Percentiles rank a stretch among this genome's conserved stretches.
Evolutionary conservation across 2,113 vertebrate genomes (phyloP).

Genomic region (Isichthys henryi): DNA sequence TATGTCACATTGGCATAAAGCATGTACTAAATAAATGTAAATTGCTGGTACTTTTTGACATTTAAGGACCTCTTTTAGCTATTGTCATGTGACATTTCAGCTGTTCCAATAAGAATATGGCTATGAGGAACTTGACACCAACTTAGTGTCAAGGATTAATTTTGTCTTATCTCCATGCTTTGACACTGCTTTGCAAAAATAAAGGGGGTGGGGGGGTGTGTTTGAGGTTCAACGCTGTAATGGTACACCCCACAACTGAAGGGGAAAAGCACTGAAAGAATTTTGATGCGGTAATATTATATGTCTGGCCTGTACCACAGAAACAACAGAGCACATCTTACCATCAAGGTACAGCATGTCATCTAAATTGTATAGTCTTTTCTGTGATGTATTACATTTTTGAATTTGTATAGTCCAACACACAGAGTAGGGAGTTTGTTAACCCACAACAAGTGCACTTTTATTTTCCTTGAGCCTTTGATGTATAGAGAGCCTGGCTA

Average conservation of each 20-base stretch:
- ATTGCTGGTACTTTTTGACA: not conserved
- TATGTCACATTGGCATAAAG: not conserved
- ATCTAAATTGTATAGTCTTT: conserved; percentile 64
- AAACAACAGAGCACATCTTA: conserved; percentile 64
- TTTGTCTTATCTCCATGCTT: conserved; percentile 55
- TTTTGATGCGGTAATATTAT: conserved; percentile 72
- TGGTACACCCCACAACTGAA: conserved; percentile 55
- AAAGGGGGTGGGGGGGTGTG: conserved; percentile 35
- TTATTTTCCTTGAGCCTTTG: conserved; percentile 65
- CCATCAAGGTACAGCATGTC: conserved; percentile 66
- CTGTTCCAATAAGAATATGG: conserved; percentile 23
- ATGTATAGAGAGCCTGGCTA: conserved; percentile 65
- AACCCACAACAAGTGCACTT: conserved; percentile 67
- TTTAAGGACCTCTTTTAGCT: not conserved
- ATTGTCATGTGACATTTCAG: conserved; percentile 6
- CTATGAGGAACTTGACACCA: conserved; percentile 52
- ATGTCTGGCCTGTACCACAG: conserved; percentile 58
- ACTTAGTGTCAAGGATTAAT: conserved; percentile 54
- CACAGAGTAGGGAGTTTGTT: conserved; percentile 72
- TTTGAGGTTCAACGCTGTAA: conserved; percentile 52
- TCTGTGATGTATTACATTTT: conserved; percentile 67
- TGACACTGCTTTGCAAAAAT: conserved; percentile 63
- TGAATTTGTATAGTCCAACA: conserved; percentile 59
- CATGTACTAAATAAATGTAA: not conserved
- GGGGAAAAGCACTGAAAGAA: conserved; percentile 61